phyloP scores from a whole-genome alignment of 2,888 invertebrate species.

The Seira sanloemensis region DNA sequence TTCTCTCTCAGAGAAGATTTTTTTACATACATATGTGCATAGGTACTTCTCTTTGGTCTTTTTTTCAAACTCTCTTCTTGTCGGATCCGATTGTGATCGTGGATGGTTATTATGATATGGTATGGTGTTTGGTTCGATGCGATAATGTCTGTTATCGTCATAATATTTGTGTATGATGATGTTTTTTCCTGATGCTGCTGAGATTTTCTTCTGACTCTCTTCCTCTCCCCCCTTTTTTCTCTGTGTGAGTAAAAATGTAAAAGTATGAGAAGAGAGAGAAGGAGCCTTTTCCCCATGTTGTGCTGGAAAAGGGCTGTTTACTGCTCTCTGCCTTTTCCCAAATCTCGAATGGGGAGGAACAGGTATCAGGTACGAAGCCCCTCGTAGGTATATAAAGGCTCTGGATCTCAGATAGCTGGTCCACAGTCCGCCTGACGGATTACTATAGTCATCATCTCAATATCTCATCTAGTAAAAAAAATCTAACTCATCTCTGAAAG shows the following conservation, averaged over 20 bases:
- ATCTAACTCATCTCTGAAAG: too few relatives aligned
- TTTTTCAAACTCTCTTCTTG: neutral
- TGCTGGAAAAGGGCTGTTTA: too few relatives aligned
- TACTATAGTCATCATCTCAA: slow-evolving; percentile 22
- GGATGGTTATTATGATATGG: too few relatives aligned
- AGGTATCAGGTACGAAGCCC: neutral
- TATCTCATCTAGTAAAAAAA: too few relatives aligned
- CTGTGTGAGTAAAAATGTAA: neutral
- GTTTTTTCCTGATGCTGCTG: neutral
- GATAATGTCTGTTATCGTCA: slow-evolving; percentile 13
- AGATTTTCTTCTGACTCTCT: neutral
- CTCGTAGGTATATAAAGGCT: slow-evolving; percentile 29
- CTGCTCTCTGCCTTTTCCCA: too few relatives aligned
- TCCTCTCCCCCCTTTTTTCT: neutral
- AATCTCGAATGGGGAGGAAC: too few relatives aligned
- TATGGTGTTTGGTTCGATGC: neutral
- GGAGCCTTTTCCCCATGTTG: too few relatives aligned
- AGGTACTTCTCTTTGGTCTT: neutral
- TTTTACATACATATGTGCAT: too few relatives aligned
- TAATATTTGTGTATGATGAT: neutral
- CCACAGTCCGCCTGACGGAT: slow-evolving; percentile 49
- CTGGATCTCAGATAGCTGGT: neutral
- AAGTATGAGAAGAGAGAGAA: neutral
- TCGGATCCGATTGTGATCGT: slow-evolving; percentile 3
- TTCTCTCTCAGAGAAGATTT: too few relatives aligned